Conservation (phyloP, 2,797 vertebrate species). For the Halcyon smyrnensis region DNA sequence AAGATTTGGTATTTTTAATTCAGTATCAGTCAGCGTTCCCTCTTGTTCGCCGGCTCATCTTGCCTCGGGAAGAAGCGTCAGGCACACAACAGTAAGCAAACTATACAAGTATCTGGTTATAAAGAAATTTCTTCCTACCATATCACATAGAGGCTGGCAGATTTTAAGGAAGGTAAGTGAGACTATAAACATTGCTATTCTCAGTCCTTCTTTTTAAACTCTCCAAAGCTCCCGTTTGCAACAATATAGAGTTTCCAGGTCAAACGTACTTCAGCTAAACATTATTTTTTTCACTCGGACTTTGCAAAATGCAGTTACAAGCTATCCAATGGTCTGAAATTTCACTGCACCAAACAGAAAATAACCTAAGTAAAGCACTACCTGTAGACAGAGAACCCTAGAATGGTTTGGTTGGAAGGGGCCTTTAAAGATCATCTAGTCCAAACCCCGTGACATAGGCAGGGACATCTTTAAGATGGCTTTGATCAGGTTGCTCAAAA, state of each 20-base stretch:
- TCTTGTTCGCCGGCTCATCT: not conserved
- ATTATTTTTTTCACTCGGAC: not conserved
- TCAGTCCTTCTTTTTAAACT: not conserved
- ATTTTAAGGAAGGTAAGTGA: not conserved
- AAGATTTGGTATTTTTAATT: conserved; percentile 24
- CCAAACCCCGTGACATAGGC: no score
- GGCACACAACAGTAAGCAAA: not conserved
- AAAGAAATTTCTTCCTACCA: not conserved
- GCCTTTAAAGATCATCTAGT: no score
- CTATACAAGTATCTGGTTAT: not conserved
- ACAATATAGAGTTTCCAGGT: not conserved
- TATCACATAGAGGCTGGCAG: not conserved
- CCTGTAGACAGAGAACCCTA: not conserved
- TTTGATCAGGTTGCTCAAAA: no score
- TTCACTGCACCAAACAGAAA: not conserved
- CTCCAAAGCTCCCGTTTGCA: not conserved
- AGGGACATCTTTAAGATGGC: no score
- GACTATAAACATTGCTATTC: not conserved
- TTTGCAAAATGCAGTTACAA: not conserved
- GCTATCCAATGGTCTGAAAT: not conserved
- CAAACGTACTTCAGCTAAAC: not conserved
- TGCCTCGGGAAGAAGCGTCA: not conserved
- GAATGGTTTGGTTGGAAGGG: no score
- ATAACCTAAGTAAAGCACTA: not conserved
- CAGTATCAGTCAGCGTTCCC: not conserved